Conservation (phyloP, 1,140 invertebrate genomes). For the Pentalonia nigronervosa region DNA sequence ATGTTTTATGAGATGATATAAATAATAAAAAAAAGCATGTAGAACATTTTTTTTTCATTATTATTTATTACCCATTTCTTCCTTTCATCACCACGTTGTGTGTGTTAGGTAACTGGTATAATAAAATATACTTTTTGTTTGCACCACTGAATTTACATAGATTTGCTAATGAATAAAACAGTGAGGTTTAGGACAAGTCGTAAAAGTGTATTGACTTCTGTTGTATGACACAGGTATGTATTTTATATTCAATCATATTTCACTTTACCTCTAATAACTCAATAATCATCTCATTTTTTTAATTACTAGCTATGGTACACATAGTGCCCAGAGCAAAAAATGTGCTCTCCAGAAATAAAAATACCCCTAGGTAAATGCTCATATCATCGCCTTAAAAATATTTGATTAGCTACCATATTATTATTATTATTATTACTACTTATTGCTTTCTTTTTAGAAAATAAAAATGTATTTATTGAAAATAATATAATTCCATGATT, state of each 20-base stretch:
- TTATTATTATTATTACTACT: too few species aligned
- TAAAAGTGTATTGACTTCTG: background rate
- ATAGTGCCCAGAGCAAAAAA: too few species aligned
- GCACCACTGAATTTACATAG: too few species aligned
- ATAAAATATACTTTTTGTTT: background rate
- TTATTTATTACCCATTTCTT: background rate
- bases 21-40: conserved; percentile 54
- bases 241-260: background rate
- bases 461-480: too few species aligned
- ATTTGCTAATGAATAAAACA: background rate
- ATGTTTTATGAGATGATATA: conserved; percentile 42
- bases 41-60: conserved; percentile 28
- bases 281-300: background rate
- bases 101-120: background rate
- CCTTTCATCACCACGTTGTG: background rate
- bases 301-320: background rate
- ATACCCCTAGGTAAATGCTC: too few species aligned
- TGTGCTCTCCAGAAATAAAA: too few species aligned
- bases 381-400: too few species aligned
- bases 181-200: background rate
- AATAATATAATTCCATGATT: too few species aligned
- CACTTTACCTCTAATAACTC: background rate
- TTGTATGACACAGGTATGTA: background rate
- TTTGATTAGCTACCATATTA: too few species aligned
- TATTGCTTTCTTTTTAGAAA: too few species aligned